A percentile compares a stretch with the other conserved stretches of the same genome.
Evolutionary conservation across 2,888 invertebrate genomes (phyloP).

Genomic region (Caenorhabditis angaria): DNA sequence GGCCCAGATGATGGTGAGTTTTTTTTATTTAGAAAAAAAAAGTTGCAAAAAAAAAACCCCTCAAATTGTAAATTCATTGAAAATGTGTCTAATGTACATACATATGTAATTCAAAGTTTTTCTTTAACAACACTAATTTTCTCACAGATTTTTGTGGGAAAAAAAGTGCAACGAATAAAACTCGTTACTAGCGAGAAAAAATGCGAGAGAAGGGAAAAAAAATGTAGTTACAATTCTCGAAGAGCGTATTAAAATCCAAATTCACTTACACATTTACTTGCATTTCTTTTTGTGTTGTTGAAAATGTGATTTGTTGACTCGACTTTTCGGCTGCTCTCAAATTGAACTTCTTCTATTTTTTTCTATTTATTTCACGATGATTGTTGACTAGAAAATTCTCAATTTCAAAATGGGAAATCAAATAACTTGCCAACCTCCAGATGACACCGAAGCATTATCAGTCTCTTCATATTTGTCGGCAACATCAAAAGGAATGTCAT

Average conservation of each 20-base stretch:
- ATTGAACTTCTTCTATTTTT: conserved; percentile 1
- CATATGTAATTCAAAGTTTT: too few relatives aligned
- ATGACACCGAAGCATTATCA: conserved; percentile 58
- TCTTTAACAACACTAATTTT: neutral
- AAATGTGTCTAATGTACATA: too few relatives aligned
- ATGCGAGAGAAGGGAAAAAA: neutral
- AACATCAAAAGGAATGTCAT: conserved; percentile 66
- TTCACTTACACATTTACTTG: conserved; percentile 30
- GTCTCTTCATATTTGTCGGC: conserved; percentile 69
- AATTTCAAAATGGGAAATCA: conserved; percentile 35
- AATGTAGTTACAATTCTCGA: neutral
- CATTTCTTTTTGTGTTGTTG: neutral
- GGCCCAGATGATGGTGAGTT: conserved; percentile 54
- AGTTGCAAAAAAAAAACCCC: neutral
- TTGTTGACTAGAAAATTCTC: neutral
- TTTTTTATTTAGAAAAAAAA: neutral
- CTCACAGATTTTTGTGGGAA: neutral
- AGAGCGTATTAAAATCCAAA: conserved; percentile 47
- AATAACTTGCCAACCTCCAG: conserved; percentile 36
- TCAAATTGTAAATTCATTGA: too few relatives aligned
- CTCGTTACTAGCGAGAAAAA: neutral
- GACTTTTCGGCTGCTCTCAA: conserved; percentile 11
- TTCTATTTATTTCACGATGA: neutral
- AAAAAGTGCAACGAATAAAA: neutral
- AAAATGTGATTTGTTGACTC: conserved; percentile 7